A percentile compares a stretch with the other conserved stretches of the same genome.
Conservation (phyloP, 2,888 invertebrate genomes). For the Andricus curvator region DNA sequence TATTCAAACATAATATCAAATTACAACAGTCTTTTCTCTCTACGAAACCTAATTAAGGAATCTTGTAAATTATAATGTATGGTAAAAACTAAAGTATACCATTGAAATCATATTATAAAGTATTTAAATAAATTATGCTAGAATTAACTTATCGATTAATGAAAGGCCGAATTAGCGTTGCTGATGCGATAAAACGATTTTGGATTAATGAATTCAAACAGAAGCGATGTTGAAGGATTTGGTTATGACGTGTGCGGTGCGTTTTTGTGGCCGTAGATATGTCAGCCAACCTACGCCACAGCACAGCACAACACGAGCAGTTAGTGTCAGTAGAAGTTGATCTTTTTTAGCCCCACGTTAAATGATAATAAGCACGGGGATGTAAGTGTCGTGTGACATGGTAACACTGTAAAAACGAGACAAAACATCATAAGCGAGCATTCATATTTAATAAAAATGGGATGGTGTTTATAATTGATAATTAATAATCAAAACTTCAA, state of each 20-base stretch:
- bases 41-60: neutral
- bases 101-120: slow-evolving; percentile 5
- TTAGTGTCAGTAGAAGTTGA: slow-evolving; percentile 60
- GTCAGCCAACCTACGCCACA: slow-evolving; percentile 48
- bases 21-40: slow-evolving; percentile 2
- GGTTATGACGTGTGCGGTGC: slow-evolving; percentile 56
- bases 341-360: slow-evolving; percentile 60
- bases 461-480: slow-evolving; percentile 54
- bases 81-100: neutral
- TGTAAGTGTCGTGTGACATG: slow-evolving; percentile 62
- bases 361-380: slow-evolving; percentile 67
- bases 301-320: slow-evolving; percentile 57
- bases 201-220: slow-evolving; percentile 65
- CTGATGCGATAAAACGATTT: slow-evolving; percentile 74
- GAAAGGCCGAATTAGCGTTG: slow-evolving; percentile 75
- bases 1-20: slow-evolving; percentile 58
- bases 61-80: neutral
- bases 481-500: slow-evolving; percentile 37
- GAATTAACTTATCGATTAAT: slow-evolving; percentile 49
- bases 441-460: slow-evolving; percentile 56
- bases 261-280: slow-evolving; percentile 46
- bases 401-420: slow-evolving; percentile 64
- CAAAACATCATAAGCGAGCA: slow-evolving; percentile 62
- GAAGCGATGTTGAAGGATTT: slow-evolving; percentile 64
- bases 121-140: neutral